These are phyloP conservation scores for Ailurus styani DNA, from an alignment of 2,113 vertebrate species.

Conservation along the genomic window DNA sequence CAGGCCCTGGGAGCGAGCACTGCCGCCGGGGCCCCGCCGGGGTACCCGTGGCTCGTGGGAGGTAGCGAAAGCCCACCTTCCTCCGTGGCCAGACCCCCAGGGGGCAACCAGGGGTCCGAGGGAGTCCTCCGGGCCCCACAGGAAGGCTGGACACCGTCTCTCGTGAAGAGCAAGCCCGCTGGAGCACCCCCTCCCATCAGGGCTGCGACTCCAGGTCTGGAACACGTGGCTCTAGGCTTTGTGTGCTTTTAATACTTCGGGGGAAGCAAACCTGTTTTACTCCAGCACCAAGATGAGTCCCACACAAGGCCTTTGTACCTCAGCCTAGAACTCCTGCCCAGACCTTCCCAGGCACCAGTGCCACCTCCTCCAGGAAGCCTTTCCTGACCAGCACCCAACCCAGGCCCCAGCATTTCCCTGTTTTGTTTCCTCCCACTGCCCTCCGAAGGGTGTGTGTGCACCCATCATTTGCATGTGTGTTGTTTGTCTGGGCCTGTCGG, in stretches of 20 bases:
- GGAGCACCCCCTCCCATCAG: fast-evolving
- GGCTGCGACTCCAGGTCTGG: fast-evolving
- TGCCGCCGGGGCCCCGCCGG: fast-evolving
- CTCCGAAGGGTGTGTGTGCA: neutral
- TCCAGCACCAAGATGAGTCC: too few relatives aligned
- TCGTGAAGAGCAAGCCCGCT: fast-evolving
- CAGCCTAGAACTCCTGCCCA: neutral
- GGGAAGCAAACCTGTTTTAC: neutral
- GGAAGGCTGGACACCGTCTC: neutral
- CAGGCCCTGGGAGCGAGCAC: neutral
- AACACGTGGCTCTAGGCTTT: fast-evolving
- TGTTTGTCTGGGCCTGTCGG: fast-evolving
- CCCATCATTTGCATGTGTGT: fast-evolving
- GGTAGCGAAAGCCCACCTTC: fast-evolving
- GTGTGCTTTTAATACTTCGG: neutral
- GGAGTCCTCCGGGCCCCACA: fast-evolving
- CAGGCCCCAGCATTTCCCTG: neutral
- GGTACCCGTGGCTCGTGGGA: fast-evolving
- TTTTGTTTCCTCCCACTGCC: fast-evolving
- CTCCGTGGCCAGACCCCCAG: neutral
- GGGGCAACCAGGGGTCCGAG: neutral
- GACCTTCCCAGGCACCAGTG: neutral
- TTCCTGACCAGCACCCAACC: neutral
- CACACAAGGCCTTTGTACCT: neutral
- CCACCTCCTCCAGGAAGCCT: neutral